A percentile compares a stretch with the other conserved stretches of the same genome.
These are phyloP conservation scores for Danio jaintianensis DNA, from an alignment of 2,797 vertebrate genomes.

Conservation along the genomic window DNA sequence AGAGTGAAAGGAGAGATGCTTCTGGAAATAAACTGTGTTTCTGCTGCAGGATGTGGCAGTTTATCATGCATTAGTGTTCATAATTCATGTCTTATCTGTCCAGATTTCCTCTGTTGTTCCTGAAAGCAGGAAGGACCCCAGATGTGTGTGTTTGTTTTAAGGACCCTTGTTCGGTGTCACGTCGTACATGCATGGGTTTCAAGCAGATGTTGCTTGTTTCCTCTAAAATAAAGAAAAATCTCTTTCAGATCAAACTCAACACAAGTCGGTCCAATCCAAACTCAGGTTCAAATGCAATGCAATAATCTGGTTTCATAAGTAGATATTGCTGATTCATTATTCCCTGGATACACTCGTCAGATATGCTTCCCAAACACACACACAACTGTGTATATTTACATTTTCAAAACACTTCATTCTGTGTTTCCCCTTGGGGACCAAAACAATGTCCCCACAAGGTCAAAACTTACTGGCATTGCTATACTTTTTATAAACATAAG, in stretches of 20 bases:
- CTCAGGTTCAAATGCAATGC: not conserved
- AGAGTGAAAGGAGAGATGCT: not conserved
- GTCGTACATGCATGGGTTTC: not conserved
- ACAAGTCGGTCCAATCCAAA: conserved; percentile 27
- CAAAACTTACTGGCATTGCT: too few relatives aligned
- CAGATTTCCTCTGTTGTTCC: conserved; percentile 15
- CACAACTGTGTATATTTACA: not conserved
- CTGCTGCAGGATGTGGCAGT: conserved; percentile 7
- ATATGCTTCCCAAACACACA: conserved; percentile 31
- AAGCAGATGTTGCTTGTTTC: conserved; percentile 24
- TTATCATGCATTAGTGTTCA: conserved; percentile 19
- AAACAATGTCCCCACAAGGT: too few relatives aligned
- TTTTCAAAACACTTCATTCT: too few relatives aligned
- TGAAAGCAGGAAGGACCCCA: conserved; percentile 9
- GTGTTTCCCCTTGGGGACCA: too few relatives aligned
- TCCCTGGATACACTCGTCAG: conserved; percentile 40
- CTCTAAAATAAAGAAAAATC: conserved; percentile 3
- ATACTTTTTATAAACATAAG: too few relatives aligned
- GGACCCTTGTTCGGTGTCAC: not conserved
- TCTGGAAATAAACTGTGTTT: conserved; percentile 33
- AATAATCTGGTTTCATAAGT: conserved; percentile 41
- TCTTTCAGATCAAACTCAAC: conserved; percentile 13
- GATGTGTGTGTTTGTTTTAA: conserved; percentile 19
- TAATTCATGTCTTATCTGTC: conserved; percentile 32
- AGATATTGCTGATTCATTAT: conserved; percentile 41